Evolutionary conservation across 2,113 vertebrate genomes (phyloP).

Genomic region (Spermophilus dauricus): DNA sequence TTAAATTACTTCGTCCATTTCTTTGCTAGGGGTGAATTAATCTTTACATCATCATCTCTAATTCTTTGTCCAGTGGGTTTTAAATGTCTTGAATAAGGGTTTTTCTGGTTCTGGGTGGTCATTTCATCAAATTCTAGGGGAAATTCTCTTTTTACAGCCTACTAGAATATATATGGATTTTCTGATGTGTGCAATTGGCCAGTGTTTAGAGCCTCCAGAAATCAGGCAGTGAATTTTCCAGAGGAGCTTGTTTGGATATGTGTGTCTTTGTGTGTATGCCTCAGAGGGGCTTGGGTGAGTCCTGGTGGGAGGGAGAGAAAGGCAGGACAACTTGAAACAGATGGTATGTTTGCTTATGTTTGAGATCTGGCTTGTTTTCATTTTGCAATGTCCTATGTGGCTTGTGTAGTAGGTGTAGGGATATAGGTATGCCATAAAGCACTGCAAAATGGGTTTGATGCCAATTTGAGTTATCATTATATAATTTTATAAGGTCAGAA

Average conservation of each 20-base stretch:
- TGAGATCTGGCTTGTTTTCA: conserved; percentile 42
- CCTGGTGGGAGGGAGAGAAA: neutral
- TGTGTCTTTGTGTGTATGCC: neutral
- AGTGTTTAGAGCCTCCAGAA: neutral
- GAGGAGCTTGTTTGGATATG: neutral
- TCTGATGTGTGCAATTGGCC: conserved; percentile 48
- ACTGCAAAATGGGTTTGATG: neutral
- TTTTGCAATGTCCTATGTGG: neutral
- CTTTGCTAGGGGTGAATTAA: conserved; percentile 60
- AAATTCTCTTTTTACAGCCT: conserved; percentile 55
- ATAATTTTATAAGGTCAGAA: conserved; percentile 9
- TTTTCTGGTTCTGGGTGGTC: conserved; percentile 65
- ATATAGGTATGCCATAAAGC: neutral
- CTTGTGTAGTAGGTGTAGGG: neutral
- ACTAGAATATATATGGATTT: conserved; percentile 40
- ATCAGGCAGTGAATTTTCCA: conserved; percentile 45
- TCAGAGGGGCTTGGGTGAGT: neutral
- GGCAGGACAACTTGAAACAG: neutral
- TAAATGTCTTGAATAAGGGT: conserved; percentile 67
- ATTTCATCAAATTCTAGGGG: conserved; percentile 61
- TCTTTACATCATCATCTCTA: conserved; percentile 45
- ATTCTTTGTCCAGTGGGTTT: conserved; percentile 66
- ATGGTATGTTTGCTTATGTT: neutral
- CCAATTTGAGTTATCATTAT: conserved; percentile 28
- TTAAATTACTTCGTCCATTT: conserved; percentile 73